Conservation (phyloP, 2,888 invertebrate species). For the Polylopha cassiicola region DNA sequence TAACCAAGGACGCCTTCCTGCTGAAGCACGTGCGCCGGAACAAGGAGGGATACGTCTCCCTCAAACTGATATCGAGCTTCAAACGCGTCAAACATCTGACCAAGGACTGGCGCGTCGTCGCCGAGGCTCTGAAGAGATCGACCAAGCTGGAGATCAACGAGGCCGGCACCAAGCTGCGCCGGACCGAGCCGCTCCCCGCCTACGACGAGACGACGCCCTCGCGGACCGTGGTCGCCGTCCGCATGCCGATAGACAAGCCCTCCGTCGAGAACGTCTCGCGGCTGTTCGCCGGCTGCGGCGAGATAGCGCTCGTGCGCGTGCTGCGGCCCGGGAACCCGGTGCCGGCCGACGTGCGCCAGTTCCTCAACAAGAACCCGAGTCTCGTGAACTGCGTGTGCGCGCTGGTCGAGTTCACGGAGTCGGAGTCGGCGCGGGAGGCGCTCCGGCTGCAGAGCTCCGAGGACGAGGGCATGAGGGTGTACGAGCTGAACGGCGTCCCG, state of each 20-base stretch:
- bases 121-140: constrained; percentile 87
- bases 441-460: constrained; percentile 79
- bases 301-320: constrained; percentile 92
- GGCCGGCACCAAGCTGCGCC: constrained; percentile 91
- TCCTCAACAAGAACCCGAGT: constrained; percentile 93
- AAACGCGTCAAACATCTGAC: constrained; percentile 96
- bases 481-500: constrained; percentile 84
- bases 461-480: constrained; percentile 82
- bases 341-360: constrained; percentile 93
- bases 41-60: constrained; percentile 96
- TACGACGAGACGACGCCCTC: constrained; percentile 96
- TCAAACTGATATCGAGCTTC: constrained; percentile 96
- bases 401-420: constrained; percentile 92
- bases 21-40: constrained; percentile 96
- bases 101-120: constrained; percentile 95
- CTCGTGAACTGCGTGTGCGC: constrained; percentile 92
- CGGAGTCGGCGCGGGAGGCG: constrained; percentile 90
- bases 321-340: constrained; percentile 92
- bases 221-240: constrained; percentile 91
- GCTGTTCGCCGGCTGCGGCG: constrained; percentile 91
- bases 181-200: constrained; percentile 89
- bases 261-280: constrained; percentile 95
- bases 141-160: constrained; percentile 92
- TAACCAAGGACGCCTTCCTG: constrained; percentile 96
- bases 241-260: constrained; percentile 89